phyloP scores from a whole-genome alignment of 2,888 invertebrate genomes.

The Phengaris arion region DNA sequence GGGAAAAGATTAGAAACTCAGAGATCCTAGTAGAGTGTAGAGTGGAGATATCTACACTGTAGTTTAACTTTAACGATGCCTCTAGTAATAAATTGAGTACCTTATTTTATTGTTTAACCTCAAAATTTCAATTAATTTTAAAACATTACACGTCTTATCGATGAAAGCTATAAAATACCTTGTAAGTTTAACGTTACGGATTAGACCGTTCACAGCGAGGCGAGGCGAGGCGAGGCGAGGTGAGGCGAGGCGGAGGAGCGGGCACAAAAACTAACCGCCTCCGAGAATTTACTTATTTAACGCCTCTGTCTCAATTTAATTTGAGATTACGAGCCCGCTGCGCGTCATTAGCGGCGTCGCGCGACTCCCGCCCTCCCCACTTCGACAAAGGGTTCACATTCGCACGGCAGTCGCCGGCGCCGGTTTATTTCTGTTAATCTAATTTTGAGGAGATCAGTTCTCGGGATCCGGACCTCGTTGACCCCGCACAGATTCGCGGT shows the following conservation, averaged over 20 bases:
- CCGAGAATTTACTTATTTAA: conserved; percentile 55
- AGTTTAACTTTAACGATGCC: no score
- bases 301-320: conserved; percentile 57
- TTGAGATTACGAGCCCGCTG: conserved; percentile 52
- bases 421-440: conserved; percentile 25
- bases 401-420: conserved; percentile 7
- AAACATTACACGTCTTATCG: not conserved
- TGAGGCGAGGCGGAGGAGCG: not conserved
- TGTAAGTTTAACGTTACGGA: not conserved
- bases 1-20: no score
- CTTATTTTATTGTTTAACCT: no score
- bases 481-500: conserved; percentile 16
- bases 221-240: not conserved
- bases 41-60: no score
- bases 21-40: no score
- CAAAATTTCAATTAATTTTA: not conserved
- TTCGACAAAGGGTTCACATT: not conserved
- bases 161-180: not conserved
- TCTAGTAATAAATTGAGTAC: no score
- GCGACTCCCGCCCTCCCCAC: not conserved
- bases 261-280: conserved; percentile 44
- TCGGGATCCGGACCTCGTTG: conserved; percentile 20
- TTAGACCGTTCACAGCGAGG: not conserved
- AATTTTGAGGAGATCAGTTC: conserved; percentile 27
- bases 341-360: not conserved